These are phyloP conservation scores for Chrysomela aeneicollis DNA, from an alignment of 2,888 invertebrate species.

Conservation along the genomic window DNA sequence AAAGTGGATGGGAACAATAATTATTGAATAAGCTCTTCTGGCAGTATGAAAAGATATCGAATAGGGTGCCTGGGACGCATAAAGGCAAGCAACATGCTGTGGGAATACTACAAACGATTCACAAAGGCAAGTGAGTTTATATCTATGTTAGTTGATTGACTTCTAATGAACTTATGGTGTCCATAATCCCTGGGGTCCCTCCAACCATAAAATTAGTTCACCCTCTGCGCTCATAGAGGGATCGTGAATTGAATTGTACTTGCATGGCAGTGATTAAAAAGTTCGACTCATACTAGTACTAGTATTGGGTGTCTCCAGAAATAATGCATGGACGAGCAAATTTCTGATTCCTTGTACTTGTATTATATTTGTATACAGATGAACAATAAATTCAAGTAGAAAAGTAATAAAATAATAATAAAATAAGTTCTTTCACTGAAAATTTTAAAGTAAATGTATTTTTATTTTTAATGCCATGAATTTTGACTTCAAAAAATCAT, in stretches of 20 bases:
- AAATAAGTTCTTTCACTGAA: too few species aligned
- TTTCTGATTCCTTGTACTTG: too few species aligned
- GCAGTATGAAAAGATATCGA: conserved; percentile 36
- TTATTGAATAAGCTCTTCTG: conserved; percentile 25
- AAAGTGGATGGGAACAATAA: conserved; percentile 7
- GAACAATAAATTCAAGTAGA: too few species aligned
- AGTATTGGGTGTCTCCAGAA: too few species aligned
- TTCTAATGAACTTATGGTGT: conserved; percentile 62
- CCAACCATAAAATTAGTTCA: conserved; percentile 47
- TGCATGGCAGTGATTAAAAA: conserved; percentile 5
- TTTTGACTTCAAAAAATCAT: too few species aligned
- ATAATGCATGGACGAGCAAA: too few species aligned
- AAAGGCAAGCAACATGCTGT: conserved; percentile 25
- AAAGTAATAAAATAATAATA: too few species aligned
- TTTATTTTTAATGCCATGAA: too few species aligned
- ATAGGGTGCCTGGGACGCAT: conserved; percentile 12
- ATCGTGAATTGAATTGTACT: conserved; percentile 29
- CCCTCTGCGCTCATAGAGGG: conserved; percentile 28
- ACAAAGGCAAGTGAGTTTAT: conserved; percentile 47
- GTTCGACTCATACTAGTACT: too few species aligned
- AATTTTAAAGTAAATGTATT: too few species aligned
- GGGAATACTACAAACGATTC: conserved; percentile 29
- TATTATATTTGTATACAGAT: too few species aligned
- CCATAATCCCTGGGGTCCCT: conserved; percentile 52
- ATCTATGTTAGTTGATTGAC: conserved; percentile 59